Evolutionary conservation across 2,797 vertebrate genomes (phyloP).

Genomic region (Sorex maritimensis): DNA sequence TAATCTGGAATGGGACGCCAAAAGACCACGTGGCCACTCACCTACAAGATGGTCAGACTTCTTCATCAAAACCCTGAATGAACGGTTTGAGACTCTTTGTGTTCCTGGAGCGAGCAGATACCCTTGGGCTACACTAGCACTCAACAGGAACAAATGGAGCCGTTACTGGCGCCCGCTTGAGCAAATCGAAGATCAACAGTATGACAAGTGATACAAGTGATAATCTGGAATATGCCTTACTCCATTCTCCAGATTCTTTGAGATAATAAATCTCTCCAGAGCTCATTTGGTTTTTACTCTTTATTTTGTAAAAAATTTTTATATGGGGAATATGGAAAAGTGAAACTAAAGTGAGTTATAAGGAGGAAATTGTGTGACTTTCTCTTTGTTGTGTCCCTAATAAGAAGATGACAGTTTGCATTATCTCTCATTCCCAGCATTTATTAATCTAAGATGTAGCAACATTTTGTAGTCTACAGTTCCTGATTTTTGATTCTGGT

Average conservation of each 20-base stretch:
- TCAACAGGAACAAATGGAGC: too few relatives aligned
- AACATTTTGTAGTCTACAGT: too few relatives aligned
- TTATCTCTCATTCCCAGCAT: neutral
- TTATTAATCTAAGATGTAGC: neutral
- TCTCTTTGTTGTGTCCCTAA: neutral
- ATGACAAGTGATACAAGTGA: too few relatives aligned
- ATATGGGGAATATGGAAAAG: neutral
- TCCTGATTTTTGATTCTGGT: too few relatives aligned
- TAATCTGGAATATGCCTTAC: neutral
- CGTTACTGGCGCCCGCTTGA: too few relatives aligned
- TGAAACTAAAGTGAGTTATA: neutral
- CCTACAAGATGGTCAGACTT: too few relatives aligned
- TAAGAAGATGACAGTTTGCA: neutral
- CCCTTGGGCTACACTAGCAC: too few relatives aligned
- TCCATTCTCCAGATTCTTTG: neutral
- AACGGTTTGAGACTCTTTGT: too few relatives aligned
- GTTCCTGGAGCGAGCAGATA: too few relatives aligned
- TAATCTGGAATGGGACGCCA: neutral
- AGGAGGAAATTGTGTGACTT: neutral
- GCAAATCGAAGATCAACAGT: too few relatives aligned
- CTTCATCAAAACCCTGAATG: too few relatives aligned
- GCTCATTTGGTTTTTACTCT: neutral
- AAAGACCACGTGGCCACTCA: too few relatives aligned
- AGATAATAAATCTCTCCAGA: neutral
- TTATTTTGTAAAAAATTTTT: neutral